Conservation (phyloP, 2,797 vertebrate genomes). For the Notolabrus celidotus region DNA sequence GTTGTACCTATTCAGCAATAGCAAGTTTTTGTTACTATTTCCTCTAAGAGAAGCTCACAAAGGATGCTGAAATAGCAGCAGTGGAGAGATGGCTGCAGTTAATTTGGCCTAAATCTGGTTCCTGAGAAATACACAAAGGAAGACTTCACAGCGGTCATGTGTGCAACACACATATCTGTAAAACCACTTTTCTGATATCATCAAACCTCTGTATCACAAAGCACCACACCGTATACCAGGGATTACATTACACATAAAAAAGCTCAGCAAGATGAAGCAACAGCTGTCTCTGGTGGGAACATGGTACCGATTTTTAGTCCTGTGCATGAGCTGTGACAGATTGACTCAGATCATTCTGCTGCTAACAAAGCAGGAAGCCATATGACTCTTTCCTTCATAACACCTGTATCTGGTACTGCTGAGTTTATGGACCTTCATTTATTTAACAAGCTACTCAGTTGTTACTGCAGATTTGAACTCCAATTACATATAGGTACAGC, state of each 20-base stretch:
- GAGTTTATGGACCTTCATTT: not conserved
- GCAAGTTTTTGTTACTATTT: conserved; percentile 41
- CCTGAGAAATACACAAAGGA: conserved; percentile 10
- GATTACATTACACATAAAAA: conserved; percentile 22
- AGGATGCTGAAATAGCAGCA: conserved; percentile 10
- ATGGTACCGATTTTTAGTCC: conserved; percentile 38
- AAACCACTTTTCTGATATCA: conserved; percentile 7
- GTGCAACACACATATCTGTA: conserved; percentile 2
- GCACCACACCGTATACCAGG: not conserved
- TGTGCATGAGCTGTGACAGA: conserved; percentile 39
- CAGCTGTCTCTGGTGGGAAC: conserved; percentile 24
- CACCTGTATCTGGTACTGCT: conserved; percentile 15
- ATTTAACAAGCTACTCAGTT: not conserved
- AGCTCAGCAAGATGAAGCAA: conserved; percentile 4
- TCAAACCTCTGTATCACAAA: not conserved
- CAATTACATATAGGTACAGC: too few relatives aligned
- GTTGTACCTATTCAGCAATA: conserved; percentile 35
- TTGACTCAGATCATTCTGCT: conserved; percentile 41
- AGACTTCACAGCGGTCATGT: conserved; percentile 8
- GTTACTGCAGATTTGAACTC: too few relatives aligned
- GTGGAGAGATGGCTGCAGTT: conserved; percentile 3
- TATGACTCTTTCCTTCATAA: not conserved
- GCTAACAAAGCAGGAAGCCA: conserved; percentile 16
- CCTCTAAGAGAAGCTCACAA: conserved; percentile 27
- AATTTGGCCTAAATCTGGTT: conserved; percentile 18